These are phyloP conservation scores for Camponotus fellah DNA, from an alignment of 2,888 invertebrate genomes.

Conservation along the genomic window DNA sequence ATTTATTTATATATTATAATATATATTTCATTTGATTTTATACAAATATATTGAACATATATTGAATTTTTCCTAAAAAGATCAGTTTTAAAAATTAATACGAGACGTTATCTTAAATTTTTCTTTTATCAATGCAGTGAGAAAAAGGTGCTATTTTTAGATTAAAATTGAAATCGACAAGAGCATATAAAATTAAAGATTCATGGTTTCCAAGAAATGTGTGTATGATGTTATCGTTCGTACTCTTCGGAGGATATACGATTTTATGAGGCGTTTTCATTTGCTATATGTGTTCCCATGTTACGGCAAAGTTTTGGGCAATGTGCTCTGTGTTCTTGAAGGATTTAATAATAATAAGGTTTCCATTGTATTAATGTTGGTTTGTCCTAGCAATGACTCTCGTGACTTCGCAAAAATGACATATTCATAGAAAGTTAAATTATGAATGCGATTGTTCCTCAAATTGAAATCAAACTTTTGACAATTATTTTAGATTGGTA, in stretches of 20 bases:
- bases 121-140: neutral
- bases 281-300: slow-evolving; percentile 10
- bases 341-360: slow-evolving; percentile 36
- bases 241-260: slow-evolving; percentile 5
- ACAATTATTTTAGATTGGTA: neutral
- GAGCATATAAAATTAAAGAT: neutral
- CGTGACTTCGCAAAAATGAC: neutral
- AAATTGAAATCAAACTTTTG: neutral
- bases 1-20: neutral
- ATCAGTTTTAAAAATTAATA: neutral
- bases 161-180: neutral
- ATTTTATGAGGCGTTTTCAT: slow-evolving; percentile 9
- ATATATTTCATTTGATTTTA: neutral
- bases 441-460: neutral
- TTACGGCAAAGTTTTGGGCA: neutral
- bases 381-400: neutral
- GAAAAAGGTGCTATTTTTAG: neutral
- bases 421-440: slow-evolving; percentile 1
- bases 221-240: slow-evolving; percentile 1
- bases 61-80: neutral
- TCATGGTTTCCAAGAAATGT: slow-evolving; percentile 27
- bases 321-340: slow-evolving; percentile 11
- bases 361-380: slow-evolving; percentile 4
- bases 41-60: neutral
- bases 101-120: neutral